Evolutionary conservation across 2,797 vertebrate species (phyloP).

Genomic region (Buphagus erythrorhynchus): DNA sequence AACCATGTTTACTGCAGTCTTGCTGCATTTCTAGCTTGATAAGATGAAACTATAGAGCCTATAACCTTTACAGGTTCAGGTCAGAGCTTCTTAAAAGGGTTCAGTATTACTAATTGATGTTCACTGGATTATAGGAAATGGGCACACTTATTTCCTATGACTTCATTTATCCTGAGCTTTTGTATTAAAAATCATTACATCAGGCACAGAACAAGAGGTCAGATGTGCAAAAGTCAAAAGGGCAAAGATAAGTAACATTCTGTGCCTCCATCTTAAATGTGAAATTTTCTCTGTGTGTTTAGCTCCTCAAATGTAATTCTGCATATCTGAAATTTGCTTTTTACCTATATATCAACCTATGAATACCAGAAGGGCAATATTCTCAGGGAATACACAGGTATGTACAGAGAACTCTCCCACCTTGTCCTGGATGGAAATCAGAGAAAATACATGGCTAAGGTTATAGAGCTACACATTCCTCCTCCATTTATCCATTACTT

Average conservation of each 20-base stretch:
- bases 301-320: background rate
- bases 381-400: background rate
- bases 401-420: background rate
- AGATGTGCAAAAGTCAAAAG: slow-evolving; percentile 37
- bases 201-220: slow-evolving; percentile 46
- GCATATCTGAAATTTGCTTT: background rate
- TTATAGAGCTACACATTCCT: background rate
- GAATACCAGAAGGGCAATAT: background rate
- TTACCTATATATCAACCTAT: background rate
- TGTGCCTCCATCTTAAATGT: background rate
- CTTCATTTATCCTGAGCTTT: slow-evolving; percentile 54
- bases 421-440: background rate
- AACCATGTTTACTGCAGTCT: slow-evolving; percentile 46
- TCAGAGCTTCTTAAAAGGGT: slow-evolving; percentile 59
- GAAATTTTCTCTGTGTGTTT: background rate
- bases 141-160: slow-evolving; percentile 59
- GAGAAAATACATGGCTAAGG: background rate
- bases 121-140: slow-evolving; percentile 61
- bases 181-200: slow-evolving; percentile 29
- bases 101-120: slow-evolving; percentile 40
- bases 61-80: slow-evolving; percentile 30
- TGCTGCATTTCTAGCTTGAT: slow-evolving; percentile 30
- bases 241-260: slow-evolving; percentile 31
- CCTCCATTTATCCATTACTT: background rate
- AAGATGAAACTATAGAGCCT: background rate